Base-by-base conservation (phyloP, 2,888 invertebrate genomes). In the Pheosia tremula region DNA sequence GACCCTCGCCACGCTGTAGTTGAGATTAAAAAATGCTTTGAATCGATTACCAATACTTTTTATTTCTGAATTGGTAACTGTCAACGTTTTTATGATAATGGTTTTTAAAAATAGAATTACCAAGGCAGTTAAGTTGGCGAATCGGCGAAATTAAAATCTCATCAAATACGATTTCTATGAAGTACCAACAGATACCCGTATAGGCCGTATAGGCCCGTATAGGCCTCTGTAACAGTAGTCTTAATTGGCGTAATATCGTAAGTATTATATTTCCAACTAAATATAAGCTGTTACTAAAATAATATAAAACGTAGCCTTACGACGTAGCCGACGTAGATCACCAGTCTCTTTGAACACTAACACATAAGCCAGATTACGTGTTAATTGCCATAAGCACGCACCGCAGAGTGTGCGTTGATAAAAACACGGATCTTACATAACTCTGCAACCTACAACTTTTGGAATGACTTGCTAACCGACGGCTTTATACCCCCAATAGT, bases 1-100 rank as follows among this genome's bases (percentile, higher is more conserved):
- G 87, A 78, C 85, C 82, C 80, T 86, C 84, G 82, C 77, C 81
- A 83, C 81, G 85, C 75, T 81, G 63, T 72, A 71, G 66, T 80
- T 78, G 74, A 74, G 62, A 78, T 67, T 65, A 59, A 76, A 79
- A 76, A 78, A 69, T 64, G 56, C 45, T 45, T 45, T 56, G 55
- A 45, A 36, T 39, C 45, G 45, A 24, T 56, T 45, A 36, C 56
- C 56, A 36, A n/a, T n/a, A 3, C 38, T 58, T 58, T 58, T 58
- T 24, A 57, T 45, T 45, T 50, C 56, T 37, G 45, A 61, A 10
- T 52, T 54, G 37, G n/a, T 41, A 47, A 52, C 38, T 57, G 52
- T 11, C 49, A 49, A 50, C 39, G 24, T 52, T 57, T 57, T 41
- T 10, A 54, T 37, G 43, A 11, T 36, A 49, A n/a, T 41, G 43